Evolutionary conservation across 2,888 invertebrate genomes (phyloP), one percentile per base, ranked within the genome.

Genomic region (Ormyrus rosae): DNA sequence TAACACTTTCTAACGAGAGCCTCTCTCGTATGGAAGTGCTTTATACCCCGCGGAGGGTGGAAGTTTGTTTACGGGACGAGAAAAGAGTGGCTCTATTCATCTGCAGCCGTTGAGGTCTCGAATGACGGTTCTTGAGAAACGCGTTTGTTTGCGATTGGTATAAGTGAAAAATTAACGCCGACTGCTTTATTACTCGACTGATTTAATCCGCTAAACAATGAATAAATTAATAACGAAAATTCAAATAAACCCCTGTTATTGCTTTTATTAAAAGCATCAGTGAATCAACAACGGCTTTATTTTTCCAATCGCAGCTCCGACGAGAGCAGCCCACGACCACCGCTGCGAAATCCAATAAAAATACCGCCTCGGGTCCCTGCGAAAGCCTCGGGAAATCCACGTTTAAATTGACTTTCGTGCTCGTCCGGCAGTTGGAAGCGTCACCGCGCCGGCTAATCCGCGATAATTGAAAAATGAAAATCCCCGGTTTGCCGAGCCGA

Each of bases 401-500:
- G 61, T 61, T 61, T 53, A 72, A 34, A 56, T n/a, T 19, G 58
- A 48, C 13, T 70, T 56, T 48, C 46, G 53, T 19, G 19, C 34
- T 10, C 63, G 46, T 6, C n/a, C 56, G 63, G 2, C 34, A 34
- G 34, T 34, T 4, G 34, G 34, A 34, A 34, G 34, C 34, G 34
- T 34, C 34, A 34, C 34, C 34, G 19, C 34, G 8, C 3, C 10
- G 11, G 10, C 7, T 46, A 58, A 61, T 45, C 60, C 53, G 55
- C 48, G 61, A 72, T 72, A 67, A 72, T 78, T 72, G 60, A 61
- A 67, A 67, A 72, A 67, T 71, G 72, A 70, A 51, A 78, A 72
- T 67, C 77, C 65, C 10, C 19, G 51, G 10, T 55, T n/a, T 50
- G 53, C n/a, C 63, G 46, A 60, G n/a, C 68, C 56, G 64, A 50